Conservation (phyloP, 2,888 invertebrate species). For the Plebejus argus region DNA sequence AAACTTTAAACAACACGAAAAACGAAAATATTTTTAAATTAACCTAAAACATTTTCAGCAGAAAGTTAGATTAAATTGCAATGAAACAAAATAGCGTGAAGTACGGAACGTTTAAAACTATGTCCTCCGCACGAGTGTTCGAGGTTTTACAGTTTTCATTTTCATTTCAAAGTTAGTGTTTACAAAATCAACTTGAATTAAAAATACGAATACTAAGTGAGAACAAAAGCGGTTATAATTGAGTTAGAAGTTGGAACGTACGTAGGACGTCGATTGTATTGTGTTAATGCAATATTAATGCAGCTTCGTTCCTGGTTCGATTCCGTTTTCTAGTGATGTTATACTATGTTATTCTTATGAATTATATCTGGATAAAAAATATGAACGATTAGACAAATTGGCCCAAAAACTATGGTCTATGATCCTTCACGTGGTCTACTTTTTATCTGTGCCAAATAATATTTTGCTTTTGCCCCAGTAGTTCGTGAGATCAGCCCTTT, state of each 20-base stretch:
- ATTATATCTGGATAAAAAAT: no score
- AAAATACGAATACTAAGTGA: neutral
- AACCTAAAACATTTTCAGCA: neutral
- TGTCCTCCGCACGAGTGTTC: neutral
- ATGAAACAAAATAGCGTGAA: conserved; percentile 17
- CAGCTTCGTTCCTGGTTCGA: neutral
- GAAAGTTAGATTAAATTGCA: conserved; percentile 24
- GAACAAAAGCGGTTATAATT: neutral
- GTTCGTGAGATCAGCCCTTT: no score
- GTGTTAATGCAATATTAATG: no score
- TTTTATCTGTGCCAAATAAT: no score
- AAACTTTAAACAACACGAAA: neutral
- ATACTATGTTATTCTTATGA: no score
- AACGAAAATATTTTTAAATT: neutral
- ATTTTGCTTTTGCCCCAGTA: no score
- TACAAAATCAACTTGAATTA: conserved; percentile 3
- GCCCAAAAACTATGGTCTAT: no score
- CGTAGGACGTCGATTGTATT: no score
- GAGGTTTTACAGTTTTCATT: conserved; percentile 21
- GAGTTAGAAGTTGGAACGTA: no score
- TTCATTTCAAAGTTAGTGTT: conserved; percentile 19
- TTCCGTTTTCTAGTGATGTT: neutral
- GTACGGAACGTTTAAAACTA: neutral
- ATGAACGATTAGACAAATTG: no score
- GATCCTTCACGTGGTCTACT: no score